phyloP scores from a whole-genome alignment of 1,140 invertebrate genomes.

The Branchinecta lindahli region DNA sequence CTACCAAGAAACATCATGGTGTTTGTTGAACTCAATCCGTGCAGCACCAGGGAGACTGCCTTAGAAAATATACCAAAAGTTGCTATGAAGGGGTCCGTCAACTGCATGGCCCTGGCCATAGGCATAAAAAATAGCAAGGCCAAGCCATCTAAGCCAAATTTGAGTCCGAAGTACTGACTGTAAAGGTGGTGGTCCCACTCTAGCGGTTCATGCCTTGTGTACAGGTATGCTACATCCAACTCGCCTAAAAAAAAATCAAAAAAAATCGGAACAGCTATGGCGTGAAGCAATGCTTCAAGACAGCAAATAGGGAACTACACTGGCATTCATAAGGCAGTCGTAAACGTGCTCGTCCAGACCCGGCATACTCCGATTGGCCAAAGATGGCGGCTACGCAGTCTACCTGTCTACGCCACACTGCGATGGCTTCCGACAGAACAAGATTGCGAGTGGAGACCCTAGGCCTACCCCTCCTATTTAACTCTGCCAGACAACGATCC shows the following conservation, averaged over 20 bases:
- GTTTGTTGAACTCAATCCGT: conserved; percentile 28
- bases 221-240: conserved; percentile 30
- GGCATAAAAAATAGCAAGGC: conserved; percentile 30
- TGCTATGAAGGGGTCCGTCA: conserved; percentile 28
- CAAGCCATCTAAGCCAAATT: conserved; percentile 30
- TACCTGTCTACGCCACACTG: too few species aligned
- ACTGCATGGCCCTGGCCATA: conserved; percentile 23
- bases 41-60: conserved; percentile 27
- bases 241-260: conserved; percentile 28
- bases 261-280: not conserved
- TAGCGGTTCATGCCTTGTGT: conserved; percentile 28
- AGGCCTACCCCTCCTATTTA: too few species aligned
- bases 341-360: too few species aligned
- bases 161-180: conserved; percentile 32
- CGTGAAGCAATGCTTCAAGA: too few species aligned
- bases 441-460: too few species aligned
- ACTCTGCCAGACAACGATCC: too few species aligned
- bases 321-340: too few species aligned
- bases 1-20: conserved; percentile 31
- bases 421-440: too few species aligned
- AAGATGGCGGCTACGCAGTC: too few species aligned
- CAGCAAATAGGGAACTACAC: too few species aligned
- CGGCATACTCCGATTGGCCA: too few species aligned
- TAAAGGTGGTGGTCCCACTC: conserved; percentile 31
- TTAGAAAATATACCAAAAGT: conserved; percentile 31